Evolutionary conservation across 2,888 invertebrate genomes (phyloP).

Genomic region (Cylloceria caligata): DNA sequence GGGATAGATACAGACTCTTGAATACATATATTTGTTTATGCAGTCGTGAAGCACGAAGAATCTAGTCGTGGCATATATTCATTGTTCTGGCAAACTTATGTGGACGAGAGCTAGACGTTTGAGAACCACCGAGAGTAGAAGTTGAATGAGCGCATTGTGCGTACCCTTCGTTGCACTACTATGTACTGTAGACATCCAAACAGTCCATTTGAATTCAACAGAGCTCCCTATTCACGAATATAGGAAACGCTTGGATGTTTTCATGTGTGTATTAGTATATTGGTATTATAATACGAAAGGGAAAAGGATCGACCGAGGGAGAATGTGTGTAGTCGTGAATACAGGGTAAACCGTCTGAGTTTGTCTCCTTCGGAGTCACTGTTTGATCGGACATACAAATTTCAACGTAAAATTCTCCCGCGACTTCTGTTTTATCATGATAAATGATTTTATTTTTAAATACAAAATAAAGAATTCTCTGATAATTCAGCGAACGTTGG

Average conservation of each 20-base stretch:
- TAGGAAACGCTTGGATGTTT: conserved; percentile 24
- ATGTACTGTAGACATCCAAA: conserved; percentile 33
- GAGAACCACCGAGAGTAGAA: conserved; percentile 68
- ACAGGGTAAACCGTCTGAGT: conserved; percentile 29
- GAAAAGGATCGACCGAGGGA: conserved; percentile 43
- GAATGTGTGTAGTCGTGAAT: conserved; percentile 26
- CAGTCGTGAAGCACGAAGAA: conserved; percentile 28
- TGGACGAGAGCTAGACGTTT: conserved; percentile 55
- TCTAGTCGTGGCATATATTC: conserved; percentile 39
- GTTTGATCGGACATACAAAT: too few relatives aligned
- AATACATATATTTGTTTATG: conserved; percentile 6
- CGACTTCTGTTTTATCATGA: neutral
- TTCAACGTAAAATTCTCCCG: neutral
- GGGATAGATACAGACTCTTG: neutral
- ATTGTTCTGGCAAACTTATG: conserved; percentile 59
- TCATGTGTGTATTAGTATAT: conserved; percentile 5
- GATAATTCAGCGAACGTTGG: neutral
- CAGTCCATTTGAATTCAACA: conserved; percentile 78
- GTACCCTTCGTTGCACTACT: conserved; percentile 70
- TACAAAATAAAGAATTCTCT: neutral
- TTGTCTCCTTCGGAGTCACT: neutral
- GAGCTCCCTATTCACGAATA: conserved; percentile 77
- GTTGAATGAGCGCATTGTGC: conserved; percentile 80
- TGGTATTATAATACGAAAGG: conserved; percentile 48
- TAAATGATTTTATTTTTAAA: neutral